Percentiles rank a stretch among this genome's conserved stretches.
Evolutionary conservation across 2,113 vertebrate species (phyloP).

Genomic region (Boleophthalmus pectinirostris): DNA sequence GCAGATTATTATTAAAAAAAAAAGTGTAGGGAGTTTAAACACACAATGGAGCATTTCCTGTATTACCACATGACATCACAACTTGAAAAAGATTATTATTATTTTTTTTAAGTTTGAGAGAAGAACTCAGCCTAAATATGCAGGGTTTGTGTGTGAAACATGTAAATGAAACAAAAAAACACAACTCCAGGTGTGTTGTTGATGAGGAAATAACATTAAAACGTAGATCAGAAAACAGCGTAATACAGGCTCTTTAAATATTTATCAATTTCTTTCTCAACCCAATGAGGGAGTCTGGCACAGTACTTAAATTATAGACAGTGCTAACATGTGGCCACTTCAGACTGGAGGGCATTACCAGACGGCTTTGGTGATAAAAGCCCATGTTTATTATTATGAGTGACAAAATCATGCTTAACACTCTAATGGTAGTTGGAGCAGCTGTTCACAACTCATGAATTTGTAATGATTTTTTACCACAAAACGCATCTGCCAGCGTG

Average conservation of each 20-base stretch:
- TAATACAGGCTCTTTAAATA: neutral
- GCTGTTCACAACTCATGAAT: neutral
- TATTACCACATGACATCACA: too few species aligned
- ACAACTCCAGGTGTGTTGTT: too few species aligned
- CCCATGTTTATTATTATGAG: neutral
- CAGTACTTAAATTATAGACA: neutral
- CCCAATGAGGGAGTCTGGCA: neutral
- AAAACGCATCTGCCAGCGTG: neutral
- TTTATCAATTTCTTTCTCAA: neutral
- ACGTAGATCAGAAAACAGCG: too few species aligned
- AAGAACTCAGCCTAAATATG: too few species aligned
- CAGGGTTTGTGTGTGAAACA: too few species aligned
- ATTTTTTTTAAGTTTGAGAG: too few species aligned
- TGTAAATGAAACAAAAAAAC: too few species aligned
- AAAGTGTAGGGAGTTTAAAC: too few species aligned
- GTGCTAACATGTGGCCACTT: slow-evolving; percentile 2
- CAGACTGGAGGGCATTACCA: neutral
- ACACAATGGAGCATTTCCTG: too few species aligned
- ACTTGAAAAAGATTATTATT: too few species aligned
- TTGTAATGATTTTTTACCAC: neutral
- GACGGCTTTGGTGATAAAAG: slow-evolving; percentile 1
- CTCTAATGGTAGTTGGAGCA: neutral
- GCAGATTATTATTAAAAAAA: too few species aligned
- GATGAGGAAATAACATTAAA: too few species aligned
- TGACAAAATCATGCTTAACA: neutral